Percentiles rank a stretch among this genome's conserved stretches.
Evolutionary conservation across 2,797 vertebrate genomes (phyloP).

Genomic region (Oryzias dopingdopingensis): DNA sequence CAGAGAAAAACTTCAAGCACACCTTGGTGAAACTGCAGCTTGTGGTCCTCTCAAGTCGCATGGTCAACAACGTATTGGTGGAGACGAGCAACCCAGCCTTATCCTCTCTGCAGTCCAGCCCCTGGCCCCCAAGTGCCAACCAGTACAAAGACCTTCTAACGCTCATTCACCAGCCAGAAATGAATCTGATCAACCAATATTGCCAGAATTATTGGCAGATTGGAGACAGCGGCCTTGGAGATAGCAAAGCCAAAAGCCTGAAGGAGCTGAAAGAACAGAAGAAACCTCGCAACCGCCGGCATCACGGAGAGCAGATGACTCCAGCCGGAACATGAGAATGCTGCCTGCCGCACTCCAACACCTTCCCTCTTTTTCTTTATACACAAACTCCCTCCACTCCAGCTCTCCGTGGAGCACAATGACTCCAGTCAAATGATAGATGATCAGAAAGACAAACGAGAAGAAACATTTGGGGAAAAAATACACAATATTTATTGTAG

Average conservation of each 20-base stretch:
- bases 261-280: conserved; percentile 93
- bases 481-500: conserved; percentile 91
- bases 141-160: conserved; percentile 96
- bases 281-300: conserved; percentile 94
- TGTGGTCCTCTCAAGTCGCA: conserved; percentile 87
- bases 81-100: conserved; percentile 69
- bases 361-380: conserved; percentile 31
- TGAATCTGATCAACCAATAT: conserved; percentile 98
- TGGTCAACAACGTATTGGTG: conserved; percentile 85
- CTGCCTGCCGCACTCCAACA: conserved; percentile 9
- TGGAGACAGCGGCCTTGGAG: conserved; percentile 76
- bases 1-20: conserved; percentile 99
- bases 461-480: conserved; percentile 54
- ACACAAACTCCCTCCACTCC: conserved; percentile 49
- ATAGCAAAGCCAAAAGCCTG: conserved; percentile 79
- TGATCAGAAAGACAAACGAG: conserved; percentile 46
- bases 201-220: conserved; percentile 98
- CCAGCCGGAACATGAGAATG: conserved; percentile 86
- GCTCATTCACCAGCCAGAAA: conserved; percentile 94
- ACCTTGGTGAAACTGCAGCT: conserved; percentile 90
- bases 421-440: conserved; percentile 52
- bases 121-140: conserved; percentile 82
- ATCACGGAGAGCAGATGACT: conserved; percentile 82
- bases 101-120: conserved; percentile 74
- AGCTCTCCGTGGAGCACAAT: conserved; percentile 49